Evolutionary conservation across 2,888 invertebrate species (phyloP).

Genomic region (Ischnura elegans): DNA sequence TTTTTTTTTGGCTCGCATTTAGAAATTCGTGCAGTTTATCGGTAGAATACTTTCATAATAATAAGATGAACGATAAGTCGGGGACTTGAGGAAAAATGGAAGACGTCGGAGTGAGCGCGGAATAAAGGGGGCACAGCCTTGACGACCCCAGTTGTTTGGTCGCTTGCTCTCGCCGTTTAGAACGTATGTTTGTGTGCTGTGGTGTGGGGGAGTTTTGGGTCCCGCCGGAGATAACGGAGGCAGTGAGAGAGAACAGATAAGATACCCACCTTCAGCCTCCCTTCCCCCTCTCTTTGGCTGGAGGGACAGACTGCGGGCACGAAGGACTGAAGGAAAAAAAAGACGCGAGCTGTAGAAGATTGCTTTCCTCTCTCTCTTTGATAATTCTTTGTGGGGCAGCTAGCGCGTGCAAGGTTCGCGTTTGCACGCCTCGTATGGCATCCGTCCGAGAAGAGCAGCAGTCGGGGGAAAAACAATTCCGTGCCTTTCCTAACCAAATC

Average conservation of each 20-base stretch:
- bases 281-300: neutral
- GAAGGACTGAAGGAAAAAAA: neutral
- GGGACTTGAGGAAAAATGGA: no score
- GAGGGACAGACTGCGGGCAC: neutral
- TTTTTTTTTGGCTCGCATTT: no score
- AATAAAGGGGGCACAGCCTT: neutral
- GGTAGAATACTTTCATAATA: no score
- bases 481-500: no score
- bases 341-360: neutral
- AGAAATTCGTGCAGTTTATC: no score
- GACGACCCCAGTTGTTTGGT: conserved; percentile 9
- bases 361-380: neutral
- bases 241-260: conserved; percentile 21
- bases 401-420: neutral
- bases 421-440: no score
- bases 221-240: conserved; percentile 16
- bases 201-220: conserved; percentile 2
- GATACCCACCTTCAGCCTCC: neutral
- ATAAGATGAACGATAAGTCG: no score
- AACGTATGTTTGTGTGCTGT: neutral
- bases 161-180: neutral
- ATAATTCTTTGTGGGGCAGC: neutral
- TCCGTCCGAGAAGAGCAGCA: no score
- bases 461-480: no score
- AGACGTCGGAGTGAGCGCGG: neutral